Base-by-base conservation (phyloP, 2,888 invertebrate species). In the Sarcophaga variegata region DNA sequence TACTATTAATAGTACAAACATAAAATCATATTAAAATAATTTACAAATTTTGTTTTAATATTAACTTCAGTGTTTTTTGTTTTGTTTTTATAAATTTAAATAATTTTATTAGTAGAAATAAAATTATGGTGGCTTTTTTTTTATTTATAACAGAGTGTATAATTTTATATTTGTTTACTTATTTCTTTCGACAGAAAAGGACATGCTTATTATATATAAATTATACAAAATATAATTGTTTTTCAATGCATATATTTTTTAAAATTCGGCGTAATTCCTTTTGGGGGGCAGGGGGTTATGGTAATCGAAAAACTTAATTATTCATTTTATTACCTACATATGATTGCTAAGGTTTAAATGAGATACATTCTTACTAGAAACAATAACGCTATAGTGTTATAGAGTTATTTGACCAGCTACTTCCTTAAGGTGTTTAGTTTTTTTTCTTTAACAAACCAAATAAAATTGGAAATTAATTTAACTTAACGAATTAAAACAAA, bases 401-500 rank as follows among this genome's bases (percentile, higher is more conserved):
- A 64, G 49, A 49, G n/a, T 64, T 6, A n/a, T 25, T 37, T 11
- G 27, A 75, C n/a, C 64, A 69, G 25, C 69, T 20, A 22, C 63
- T 20, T 1, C 3, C 12, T 70, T 49, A 22, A 1, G 12, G 69
- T 70, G 47, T 27, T 62, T 54, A 54, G 22, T 22, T 22, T 54
- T 54, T 54, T 17, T 4, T 14, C 4, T 70, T 69, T 14, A 69
- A 79, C 11, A 70, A 66, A 20, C 1, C 17, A 62, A 25, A 47
- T 70, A 4, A 79, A 25, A 79, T 63, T 71, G 72, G 2, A 59
- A 71, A 66, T 47, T 60, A 66, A 81, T 60, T 67, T 47, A 60
- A 67, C 66, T 74, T 81, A 74, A 74, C 25, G 71, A 74, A 81
- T 74, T 71, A 80, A 76, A 76, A 76, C 17, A 60, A 77, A 54